A percentile compares a stretch with the other conserved stretches of the same genome.
phyloP scores from a whole-genome alignment of 2,888 invertebrate species.

The Petrophora chlorosata region DNA sequence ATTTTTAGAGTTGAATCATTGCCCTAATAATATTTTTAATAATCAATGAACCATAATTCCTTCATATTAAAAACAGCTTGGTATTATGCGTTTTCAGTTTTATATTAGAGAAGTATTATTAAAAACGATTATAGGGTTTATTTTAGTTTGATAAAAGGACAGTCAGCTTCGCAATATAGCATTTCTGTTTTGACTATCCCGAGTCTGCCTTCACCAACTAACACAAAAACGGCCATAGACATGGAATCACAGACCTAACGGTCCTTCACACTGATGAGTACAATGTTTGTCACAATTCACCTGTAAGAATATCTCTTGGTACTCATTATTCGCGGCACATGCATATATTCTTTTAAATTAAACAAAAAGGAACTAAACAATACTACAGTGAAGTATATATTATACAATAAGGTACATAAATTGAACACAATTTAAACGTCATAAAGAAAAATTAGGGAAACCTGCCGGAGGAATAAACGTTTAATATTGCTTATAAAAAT shows the following conservation, averaged over 20 bases:
- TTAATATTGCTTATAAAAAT: constrained; percentile 63
- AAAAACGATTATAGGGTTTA: background rate
- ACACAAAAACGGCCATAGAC: constrained; percentile 36
- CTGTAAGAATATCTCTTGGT: constrained; percentile 27
- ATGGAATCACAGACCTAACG: constrained; percentile 11
- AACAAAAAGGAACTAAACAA: constrained; percentile 50
- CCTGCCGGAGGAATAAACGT: constrained; percentile 58
- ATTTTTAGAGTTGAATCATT: too few relatives aligned
- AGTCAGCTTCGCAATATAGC: background rate
- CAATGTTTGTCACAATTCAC: constrained; percentile 24
- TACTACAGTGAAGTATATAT: constrained; percentile 49
- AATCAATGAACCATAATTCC: too few relatives aligned
- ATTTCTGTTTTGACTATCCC: background rate
- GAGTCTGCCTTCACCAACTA: constrained; percentile 9
- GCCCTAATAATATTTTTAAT: too few relatives aligned
- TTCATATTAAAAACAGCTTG: too few relatives aligned
- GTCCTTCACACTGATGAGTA: constrained; percentile 18
- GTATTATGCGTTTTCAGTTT: too few relatives aligned
- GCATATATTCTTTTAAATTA: constrained; percentile 43
- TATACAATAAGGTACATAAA: constrained; percentile 58
- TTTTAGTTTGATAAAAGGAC: background rate
- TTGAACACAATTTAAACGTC: constrained; percentile 54
- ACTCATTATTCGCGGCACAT: constrained; percentile 37
- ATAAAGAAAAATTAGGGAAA: constrained; percentile 60
- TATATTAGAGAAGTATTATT: too few relatives aligned